Conservation (phyloP, 2,113 vertebrate species). For the Sapajus apella region DNA sequence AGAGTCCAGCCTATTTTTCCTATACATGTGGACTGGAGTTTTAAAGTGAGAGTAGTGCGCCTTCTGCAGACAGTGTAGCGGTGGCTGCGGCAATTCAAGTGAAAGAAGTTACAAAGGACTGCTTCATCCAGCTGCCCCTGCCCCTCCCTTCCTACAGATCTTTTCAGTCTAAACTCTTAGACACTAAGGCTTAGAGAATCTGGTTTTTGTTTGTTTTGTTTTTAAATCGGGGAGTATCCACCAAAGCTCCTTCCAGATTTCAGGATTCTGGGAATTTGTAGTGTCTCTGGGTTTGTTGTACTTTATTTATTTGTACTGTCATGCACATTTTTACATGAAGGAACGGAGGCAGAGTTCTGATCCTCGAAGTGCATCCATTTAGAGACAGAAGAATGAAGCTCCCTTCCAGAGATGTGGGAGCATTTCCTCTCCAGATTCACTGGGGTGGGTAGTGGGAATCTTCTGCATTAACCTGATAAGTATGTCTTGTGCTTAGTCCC, state of each 20-base stretch:
- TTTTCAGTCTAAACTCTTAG: background rate
- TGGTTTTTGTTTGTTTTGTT: background rate
- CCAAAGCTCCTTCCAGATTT: background rate
- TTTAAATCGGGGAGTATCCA: background rate
- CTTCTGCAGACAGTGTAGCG: background rate
- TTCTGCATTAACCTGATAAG: background rate
- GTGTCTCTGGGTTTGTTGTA: background rate
- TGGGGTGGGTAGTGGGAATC: background rate
- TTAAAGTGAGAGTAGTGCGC: background rate
- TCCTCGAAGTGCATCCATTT: background rate
- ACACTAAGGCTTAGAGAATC: background rate
- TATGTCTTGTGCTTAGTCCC: background rate
- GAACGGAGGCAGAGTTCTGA: background rate
- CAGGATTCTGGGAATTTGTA: background rate
- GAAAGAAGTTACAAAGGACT: background rate
- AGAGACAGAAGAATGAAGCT: background rate
- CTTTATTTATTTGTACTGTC: background rate
- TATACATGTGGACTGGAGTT: background rate
- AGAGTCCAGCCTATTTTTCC: background rate
- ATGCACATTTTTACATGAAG: background rate
- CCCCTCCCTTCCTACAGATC: background rate
- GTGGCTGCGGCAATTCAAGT: background rate
- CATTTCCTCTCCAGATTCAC: background rate
- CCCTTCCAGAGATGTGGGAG: background rate
- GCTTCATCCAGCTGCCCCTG: background rate